These are phyloP conservation scores for Sicus ferrugineus DNA, from an alignment of 2,888 invertebrate species.

Conservation along the genomic window DNA sequence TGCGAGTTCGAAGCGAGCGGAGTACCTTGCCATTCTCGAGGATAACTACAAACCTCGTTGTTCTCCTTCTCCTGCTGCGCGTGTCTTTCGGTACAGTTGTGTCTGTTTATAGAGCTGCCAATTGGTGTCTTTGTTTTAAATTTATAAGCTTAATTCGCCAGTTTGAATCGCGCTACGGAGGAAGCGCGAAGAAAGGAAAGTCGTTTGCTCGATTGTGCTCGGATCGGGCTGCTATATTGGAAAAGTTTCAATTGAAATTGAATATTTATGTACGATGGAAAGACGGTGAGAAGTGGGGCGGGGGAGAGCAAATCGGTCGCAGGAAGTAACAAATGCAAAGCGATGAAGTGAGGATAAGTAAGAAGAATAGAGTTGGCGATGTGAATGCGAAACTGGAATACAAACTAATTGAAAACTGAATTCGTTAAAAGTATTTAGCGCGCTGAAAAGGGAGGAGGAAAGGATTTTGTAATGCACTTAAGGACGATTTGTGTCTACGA, in stretches of 20 bases:
- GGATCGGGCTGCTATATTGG: conserved; percentile 24
- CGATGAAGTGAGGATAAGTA: background rate
- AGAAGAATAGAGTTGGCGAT: background rate
- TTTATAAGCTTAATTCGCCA: conserved; percentile 39
- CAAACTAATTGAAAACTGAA: conserved; percentile 33
- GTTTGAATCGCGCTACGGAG: background rate
- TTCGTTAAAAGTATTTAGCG: conserved; percentile 16
- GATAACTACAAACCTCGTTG: too few species aligned
- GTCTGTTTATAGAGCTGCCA: conserved; percentile 27
- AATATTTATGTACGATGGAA: conserved; percentile 38
- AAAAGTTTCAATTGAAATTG: conserved; percentile 41
- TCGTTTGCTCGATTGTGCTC: background rate
- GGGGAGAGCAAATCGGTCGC: background rate
- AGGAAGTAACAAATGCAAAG: background rate
- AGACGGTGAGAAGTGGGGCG: background rate
- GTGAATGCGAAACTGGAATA: background rate
- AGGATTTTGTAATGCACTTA: background rate
- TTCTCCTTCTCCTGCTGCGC: background rate
- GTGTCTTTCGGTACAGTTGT: conserved; percentile 5
- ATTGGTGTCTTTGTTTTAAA: conserved; percentile 37
- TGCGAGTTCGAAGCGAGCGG: conserved; percentile 21
- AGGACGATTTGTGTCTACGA: conserved; percentile 1
- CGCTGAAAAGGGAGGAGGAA: background rate
- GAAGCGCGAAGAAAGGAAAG: background rate
- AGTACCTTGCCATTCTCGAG: conserved; percentile 9